phyloP scores from a whole-genome alignment of 2,113 vertebrate species.

The Isichthys henryi region DNA sequence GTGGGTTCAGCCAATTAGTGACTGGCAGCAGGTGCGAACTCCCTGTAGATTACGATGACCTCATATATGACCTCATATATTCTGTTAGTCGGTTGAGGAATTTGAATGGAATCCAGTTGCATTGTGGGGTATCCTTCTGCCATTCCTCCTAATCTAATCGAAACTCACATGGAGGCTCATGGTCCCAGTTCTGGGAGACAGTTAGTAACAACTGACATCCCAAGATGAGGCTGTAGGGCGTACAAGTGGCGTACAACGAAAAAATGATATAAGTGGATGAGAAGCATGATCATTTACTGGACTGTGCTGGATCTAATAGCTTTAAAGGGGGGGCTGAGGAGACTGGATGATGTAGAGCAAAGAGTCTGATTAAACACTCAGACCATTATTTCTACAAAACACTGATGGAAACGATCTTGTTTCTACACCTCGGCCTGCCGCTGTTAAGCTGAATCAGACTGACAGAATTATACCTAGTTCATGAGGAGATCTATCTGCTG shows the following conservation, averaged over 20 bases:
- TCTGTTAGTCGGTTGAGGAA: too few relatives aligned
- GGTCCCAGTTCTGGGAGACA: background rate
- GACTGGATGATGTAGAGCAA: background rate
- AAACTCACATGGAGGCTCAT: background rate
- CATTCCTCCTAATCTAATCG: background rate
- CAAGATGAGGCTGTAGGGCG: background rate
- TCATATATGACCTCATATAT: too few relatives aligned
- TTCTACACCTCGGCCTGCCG: background rate
- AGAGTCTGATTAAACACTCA: background rate
- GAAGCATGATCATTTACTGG: background rate
- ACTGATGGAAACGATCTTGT: background rate
- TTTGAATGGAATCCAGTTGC: background rate
- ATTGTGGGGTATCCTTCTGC: background rate
- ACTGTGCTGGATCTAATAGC: background rate
- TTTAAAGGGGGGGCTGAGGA: background rate
- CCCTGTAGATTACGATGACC: background rate
- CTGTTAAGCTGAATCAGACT: background rate
- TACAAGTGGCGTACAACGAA: background rate
- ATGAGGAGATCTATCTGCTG: background rate
- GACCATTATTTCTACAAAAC: background rate
- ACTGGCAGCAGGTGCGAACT: background rate
- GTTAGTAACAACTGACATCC: background rate
- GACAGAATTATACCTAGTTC: background rate
- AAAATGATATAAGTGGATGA: background rate
- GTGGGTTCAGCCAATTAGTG: background rate